Base-by-base conservation (phyloP, 1,140 invertebrate genomes). In the Cardiocondyla obscurior region DNA sequence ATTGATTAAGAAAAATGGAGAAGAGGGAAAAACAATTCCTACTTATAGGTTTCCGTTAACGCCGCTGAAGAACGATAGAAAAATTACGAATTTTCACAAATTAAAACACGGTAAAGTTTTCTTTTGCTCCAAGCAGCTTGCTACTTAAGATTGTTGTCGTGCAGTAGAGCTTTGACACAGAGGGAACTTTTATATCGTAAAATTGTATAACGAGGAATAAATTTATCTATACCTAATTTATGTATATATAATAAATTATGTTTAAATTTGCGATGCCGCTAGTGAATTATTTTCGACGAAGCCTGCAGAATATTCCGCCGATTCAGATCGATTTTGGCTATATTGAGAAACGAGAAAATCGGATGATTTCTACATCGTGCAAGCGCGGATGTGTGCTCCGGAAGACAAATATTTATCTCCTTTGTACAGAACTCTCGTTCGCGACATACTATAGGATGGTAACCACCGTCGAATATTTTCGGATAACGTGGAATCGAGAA, bases 371-470 rank as follows among this genome's bases (percentile, higher is more conserved):
- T 62, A 3, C 28, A 22, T 81, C 30, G 49, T 44, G 55, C 25
- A 70, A 77, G 46, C 46, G 46, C 53, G 79, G 69, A 46, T 74
- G 39, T 19, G 39, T 39, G n/a, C n/a, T 5, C 53, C 69, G 42
- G 57, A 46, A 82, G 79, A 82, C 55, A 82, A 82, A 82, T 82
- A 82, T 82, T 82, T 82, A 62, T 82, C 70, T 82, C 79, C 55
- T 51, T 76, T 72, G 42, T 58, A n/a, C 33, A 51, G 44, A n/a
- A n/a, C n/a, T n/a, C 49, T 44, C 72, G 19, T 12, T 46, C 30
- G 57, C 53, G 74, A 77, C 53, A 39, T 67, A n/a, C n/a, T n/a
- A 67, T 67, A 51, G 74, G 36, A 22, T 6, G 28, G 46, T 10
- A n/a, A 46, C 19, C 53, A 19, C 28, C 57, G 74, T 12, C 74